Evolutionary conservation across 1,140 invertebrate genomes (phyloP), one percentile per base, ranked within the genome.

Genomic region (Melipona quadrifasciata): DNA sequence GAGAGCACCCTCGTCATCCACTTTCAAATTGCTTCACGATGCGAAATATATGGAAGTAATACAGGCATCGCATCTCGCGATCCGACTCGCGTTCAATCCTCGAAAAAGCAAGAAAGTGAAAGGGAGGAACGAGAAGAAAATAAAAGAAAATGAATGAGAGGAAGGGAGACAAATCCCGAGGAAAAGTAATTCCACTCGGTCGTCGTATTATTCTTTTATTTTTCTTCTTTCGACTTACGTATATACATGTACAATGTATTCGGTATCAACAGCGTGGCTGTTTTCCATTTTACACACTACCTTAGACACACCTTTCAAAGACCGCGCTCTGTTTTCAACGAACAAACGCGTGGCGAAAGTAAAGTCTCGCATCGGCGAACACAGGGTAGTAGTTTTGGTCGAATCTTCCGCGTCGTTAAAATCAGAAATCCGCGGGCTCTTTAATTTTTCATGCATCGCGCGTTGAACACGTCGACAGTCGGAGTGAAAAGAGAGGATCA

Each of bases 201-300:
- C 68, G 64, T 70, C 74, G 79, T 86, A 65, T 90, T 85, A 82
- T 82, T 73, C 70, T 78, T 87, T 90, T 90, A 87, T 90, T 89
- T 89, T 72, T 88, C 39, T 27, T 88, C 75, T 86, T 70, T 86
- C 87, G 80, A 85, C 72, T 87, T 82, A 80, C 34, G 78, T 89
- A 87, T 89, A 90, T 89, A 87, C 79, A 90, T 82, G 65, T 89
- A 90, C 85, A 90, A 84, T 90, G 71, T 31, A 83, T 89, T 84
- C 73, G 57, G 81, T 90, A 78, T 89, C 80, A 76, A 47, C 73
- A 80, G 65, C 34, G 75, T 74, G 68, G 81, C 57, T 47, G 39
- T 47, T 47, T 77, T 85, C 12, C 82, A 21, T 85, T 82, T 90
- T 90, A 87, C 76, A 81, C 55, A 68, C 88, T 87, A 87, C 39